Percentiles rank a stretch among this genome's conserved stretches.
Conservation (phyloP, 2,888 invertebrate species). For the Rhamnusium bicolor region DNA sequence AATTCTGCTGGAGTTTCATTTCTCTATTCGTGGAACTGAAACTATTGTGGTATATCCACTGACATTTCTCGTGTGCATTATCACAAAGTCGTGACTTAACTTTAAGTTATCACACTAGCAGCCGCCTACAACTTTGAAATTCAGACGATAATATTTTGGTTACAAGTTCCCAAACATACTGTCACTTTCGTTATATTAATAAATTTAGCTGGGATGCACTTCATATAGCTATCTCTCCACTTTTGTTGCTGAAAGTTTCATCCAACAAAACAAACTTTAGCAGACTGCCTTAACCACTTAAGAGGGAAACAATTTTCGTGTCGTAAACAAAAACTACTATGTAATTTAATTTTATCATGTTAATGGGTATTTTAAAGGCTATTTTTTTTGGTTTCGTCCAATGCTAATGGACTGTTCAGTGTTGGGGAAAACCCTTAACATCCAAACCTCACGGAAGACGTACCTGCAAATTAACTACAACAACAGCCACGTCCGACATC, state of each 20-base stretch:
- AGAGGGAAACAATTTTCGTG: background rate
- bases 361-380: too few relatives aligned
- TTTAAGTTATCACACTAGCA: background rate
- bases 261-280: conserved; percentile 1
- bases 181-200: background rate
- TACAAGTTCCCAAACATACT: conserved; percentile 9
- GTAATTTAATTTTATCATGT: too few relatives aligned
- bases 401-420: too few relatives aligned
- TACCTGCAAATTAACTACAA: too few relatives aligned
- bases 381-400: too few relatives aligned
- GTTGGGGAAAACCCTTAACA: too few relatives aligned
- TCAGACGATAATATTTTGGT: conserved; percentile 17
- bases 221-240: background rate
- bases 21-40: conserved; percentile 19
- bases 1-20: conserved; percentile 13
- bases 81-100: conserved; percentile 16
- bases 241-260: background rate
- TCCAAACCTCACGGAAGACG: too few relatives aligned
- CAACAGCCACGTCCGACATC: too few relatives aligned
- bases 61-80: conserved; percentile 16
- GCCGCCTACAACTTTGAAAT: background rate
- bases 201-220: background rate
- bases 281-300: conserved; percentile 4
- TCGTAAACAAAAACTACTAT: background rate
- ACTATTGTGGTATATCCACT: conserved; percentile 10